Base-by-base conservation (phyloP, 1,140 invertebrate species). In the Drosophila nebulosa region DNA sequence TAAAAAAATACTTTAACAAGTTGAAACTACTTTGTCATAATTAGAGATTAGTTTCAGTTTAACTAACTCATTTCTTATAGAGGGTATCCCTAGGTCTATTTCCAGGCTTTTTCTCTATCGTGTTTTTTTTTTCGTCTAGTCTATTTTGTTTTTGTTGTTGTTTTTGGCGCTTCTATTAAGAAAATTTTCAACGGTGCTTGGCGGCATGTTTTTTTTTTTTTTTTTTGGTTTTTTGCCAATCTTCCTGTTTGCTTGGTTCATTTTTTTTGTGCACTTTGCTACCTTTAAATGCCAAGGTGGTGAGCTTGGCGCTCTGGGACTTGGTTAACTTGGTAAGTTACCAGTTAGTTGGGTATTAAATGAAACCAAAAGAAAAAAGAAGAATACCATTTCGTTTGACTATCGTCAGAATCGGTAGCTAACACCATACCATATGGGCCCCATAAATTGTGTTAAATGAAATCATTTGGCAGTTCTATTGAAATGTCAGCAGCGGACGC, bases 201-300 rank as follows among this genome's bases (percentile, higher is more conserved):
- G 36, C 27, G 27, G 21, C 67, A 16, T 65, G 72, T 60, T 69
- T 57, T 61, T 27, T 36, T 30, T 9, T 30, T 9, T 30, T 6
- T 30, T 9, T 30, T 30, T 30, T 10, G 27, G 4, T 30, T 30
- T 30, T 36, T 39, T 59, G 30, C 26, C 32, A 51, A 85, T 88
- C 81, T 88, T 86, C 81, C 81, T 86, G 81, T 64, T 88, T 73
- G 65, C 52, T 68, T 24, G 68, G 57, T 63, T 63, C 39, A 67
- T 74, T 77, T 74, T 74, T 81, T 76, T 71, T 76, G 61, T 85
- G 72, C 78, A 88, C 68, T 86, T 79, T 77, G 66, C 55, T 67
- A 76, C 64, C 64, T 71, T 74, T 72, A 85, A 85, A 85, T 85
- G 81, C 81, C 81, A 85, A 85, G 81, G 83, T 85, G 64, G 74